Base-by-base conservation (phyloP, 2,797 vertebrate genomes). In the Synaphobranchus kaupii region DNA sequence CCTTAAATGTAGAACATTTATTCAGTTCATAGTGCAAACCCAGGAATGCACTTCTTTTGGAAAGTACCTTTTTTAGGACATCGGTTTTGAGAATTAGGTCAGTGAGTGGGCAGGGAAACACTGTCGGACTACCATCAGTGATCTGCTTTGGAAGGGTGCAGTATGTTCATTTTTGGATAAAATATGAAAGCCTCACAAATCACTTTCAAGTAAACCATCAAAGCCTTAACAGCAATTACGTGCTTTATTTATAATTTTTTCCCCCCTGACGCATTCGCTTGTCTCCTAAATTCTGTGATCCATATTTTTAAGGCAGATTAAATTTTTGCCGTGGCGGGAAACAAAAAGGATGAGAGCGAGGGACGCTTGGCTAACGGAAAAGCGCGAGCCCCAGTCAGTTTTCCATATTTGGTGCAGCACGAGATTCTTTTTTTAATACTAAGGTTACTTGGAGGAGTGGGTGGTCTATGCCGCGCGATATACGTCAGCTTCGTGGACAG, bases 31-130 rank as follows among this genome's bases (percentile, higher is more conserved):
- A 9, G 34, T 47, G 60, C 78, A 90, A 92, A 92, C 88, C 89
- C 89, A 90, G 92, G 89, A 93, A 92, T 90, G 90, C 89, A 90
- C 89, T 92, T 94, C 92, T 91, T 90, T 83, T 78, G 58, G 48
- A 92, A 92, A 92, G 91, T 92, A 91, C 91, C 89, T 87, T 90
- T 94, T 95, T 95, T 94, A 94, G 94, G 94, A 88, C 93, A 93
- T 83, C 93, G 94, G 94, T 94, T 95, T 95, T 95, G 93, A 90
- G 94, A 96, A 95, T 94, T 95, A 94, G 94, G 94, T 95, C 94
- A 95, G 93, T 91, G 91, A 91, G 92, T 92, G 88, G 88, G 92
- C 93, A 90, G 92, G 84, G 92, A 94, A 94, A 94, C 89, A 84
- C 89, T 89, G 90, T 15, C 89, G 28, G 91, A 92, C 92, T 92